Evolutionary conservation across 2,888 invertebrate species (phyloP).

Genomic region (Pandemis heparana): DNA sequence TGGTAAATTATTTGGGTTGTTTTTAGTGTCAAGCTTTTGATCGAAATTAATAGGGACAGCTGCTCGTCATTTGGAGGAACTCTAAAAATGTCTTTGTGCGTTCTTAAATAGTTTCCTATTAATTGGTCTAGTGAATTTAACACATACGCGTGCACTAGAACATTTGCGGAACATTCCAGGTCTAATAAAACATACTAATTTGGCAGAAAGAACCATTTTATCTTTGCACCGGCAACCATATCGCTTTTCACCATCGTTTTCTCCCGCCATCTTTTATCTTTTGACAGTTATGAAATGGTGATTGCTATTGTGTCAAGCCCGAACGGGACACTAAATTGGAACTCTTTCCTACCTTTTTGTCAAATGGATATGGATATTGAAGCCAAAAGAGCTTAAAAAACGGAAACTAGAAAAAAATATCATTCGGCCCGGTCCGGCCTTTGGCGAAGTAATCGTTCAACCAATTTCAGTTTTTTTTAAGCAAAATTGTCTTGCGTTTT

Average conservation of each 20-base stretch:
- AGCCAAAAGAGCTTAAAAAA: not conserved
- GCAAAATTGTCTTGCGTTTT: no score
- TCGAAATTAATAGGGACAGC: slow-evolving; percentile 53
- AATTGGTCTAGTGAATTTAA: slow-evolving; percentile 12
- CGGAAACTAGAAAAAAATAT: not conserved
- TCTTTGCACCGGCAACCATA: no score
- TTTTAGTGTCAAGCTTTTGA: slow-evolving; percentile 49
- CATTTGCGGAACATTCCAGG: not conserved
- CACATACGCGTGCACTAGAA: not conserved
- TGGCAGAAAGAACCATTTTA: not conserved
- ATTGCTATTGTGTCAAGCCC: not conserved
- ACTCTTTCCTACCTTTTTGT: not conserved
- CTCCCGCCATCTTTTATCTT: no score
- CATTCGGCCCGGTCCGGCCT: not conserved
- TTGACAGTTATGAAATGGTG: no score
- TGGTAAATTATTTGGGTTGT: slow-evolving; percentile 36
- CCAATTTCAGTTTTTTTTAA: not conserved
- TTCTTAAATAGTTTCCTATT: slow-evolving; percentile 16
- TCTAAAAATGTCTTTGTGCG: slow-evolving; percentile 39
- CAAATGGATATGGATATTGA: not conserved
- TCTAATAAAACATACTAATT: not conserved
- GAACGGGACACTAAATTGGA: not conserved
- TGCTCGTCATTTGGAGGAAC: slow-evolving; percentile 45
- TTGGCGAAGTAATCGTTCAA: no score
- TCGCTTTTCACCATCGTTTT: no score